Evolutionary conservation across 2,888 invertebrate genomes (phyloP), one percentile per base, ranked within the genome.

Genomic region (Cryptus viduatorius): DNA sequence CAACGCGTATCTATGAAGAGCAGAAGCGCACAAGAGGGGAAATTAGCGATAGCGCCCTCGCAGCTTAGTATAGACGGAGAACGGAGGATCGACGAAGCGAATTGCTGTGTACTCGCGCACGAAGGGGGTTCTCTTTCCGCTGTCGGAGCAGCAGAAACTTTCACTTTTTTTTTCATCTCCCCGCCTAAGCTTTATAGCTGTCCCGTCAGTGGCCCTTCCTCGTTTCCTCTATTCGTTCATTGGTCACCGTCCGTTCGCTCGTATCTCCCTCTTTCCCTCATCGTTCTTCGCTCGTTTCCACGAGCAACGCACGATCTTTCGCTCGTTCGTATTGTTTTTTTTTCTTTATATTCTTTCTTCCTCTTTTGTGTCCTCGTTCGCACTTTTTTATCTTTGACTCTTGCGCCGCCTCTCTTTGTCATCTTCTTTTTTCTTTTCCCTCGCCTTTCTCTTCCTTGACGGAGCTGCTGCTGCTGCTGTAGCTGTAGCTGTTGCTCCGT

Each of bases 81-180:
- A 68, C 56, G 14, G 44, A 50, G 59, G 44, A 65, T 67, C 53
- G 59, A 79, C 64, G 29, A 50, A 64, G 31, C 61, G 16, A 14
- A 79, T 53, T 48, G 7, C 31, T 19, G 59, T 59, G 37, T 59
- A 76, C 64, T 53, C 56, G n/a, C 29, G 67, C 65, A 82, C 67
- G 73, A 56, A 71, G 59, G 56, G 42, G 46, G 69, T 10, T 4
- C 31, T 72, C 68, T 69, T 71, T 67, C 69, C 50, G 44, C 61
- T 86, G 85, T 83, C 85, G 83, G 89, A 87, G 87, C 88, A 86
- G 88, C 88, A 88, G 86, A 89, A 91, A 92, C 92, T 92, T 93
- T 92, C 92, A 92, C 92, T 93, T 92, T 93, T 92, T 92, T 92
- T 92, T 92, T 90, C 92, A 87, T 88, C 89, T 75, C 86, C 77